Evolutionary conservation across 2,797 vertebrate genomes (phyloP).

Genomic region (Microchirus variegatus): DNA sequence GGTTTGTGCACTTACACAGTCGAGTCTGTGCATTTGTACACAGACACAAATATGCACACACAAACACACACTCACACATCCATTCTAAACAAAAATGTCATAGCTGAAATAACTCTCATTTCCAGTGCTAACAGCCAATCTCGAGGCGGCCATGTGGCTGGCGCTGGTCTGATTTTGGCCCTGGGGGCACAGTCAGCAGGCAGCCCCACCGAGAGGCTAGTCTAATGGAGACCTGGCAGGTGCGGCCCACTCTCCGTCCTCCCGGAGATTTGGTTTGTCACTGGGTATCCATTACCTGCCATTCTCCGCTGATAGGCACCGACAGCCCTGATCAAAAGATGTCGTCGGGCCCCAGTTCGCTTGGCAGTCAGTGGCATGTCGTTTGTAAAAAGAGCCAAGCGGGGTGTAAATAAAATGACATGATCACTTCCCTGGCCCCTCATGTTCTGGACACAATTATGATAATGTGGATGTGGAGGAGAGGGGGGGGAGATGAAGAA

Average conservation of each 20-base stretch:
- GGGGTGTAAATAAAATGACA: constrained; percentile 99
- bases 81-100: constrained; percentile 97
- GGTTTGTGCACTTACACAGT: constrained; percentile 21
- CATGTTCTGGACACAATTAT: constrained; percentile 99
- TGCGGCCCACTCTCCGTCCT: constrained; percentile 97
- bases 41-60: constrained; percentile 39
- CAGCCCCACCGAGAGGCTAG: constrained; percentile 90
- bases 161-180: constrained; percentile 97
- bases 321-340: constrained; percentile 99
- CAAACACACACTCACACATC: constrained; percentile 63
- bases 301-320: constrained; percentile 99
- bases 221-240: constrained; percentile 99
- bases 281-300: constrained; percentile 99
- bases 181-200: constrained; percentile 92
- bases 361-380: constrained; percentile 97
- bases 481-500: constrained; percentile 46
- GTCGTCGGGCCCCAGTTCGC: constrained; percentile 95
- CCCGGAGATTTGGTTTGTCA: constrained; percentile 99
- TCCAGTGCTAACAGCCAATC: constrained; percentile 99
- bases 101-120: constrained; percentile 99
- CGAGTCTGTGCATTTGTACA: constrained; percentile 17
- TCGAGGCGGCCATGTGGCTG: constrained; percentile 81
- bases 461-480: constrained; percentile 87
- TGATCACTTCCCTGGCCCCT: constrained; percentile 99
- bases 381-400: constrained; percentile 98